Conservation (phyloP, 2,113 vertebrate species). For the Lophotis ruficrista region DNA sequence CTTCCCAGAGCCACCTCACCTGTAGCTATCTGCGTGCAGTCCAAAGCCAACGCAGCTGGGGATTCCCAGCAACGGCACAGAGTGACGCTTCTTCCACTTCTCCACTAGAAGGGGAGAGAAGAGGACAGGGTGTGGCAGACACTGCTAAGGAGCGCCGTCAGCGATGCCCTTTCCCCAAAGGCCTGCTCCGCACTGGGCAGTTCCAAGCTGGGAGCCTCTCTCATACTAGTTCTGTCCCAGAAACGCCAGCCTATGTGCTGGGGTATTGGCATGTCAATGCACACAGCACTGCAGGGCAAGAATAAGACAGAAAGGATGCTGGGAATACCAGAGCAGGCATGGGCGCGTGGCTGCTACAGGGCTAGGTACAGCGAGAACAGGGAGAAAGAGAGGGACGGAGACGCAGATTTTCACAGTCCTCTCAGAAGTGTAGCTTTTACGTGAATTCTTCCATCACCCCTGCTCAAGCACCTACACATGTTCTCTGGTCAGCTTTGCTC, state of each 20-base stretch:
- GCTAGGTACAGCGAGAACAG: background rate
- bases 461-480: background rate
- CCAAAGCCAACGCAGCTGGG: constrained; percentile 89
- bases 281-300: background rate
- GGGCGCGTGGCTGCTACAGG: background rate
- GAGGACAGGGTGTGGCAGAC: background rate
- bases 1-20: constrained; percentile 69
- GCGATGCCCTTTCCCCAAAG: background rate
- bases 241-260: background rate
- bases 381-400: background rate
- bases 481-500: background rate
- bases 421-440: background rate
- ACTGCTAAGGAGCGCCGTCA: background rate
- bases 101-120: constrained; percentile 78
- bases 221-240: background rate
- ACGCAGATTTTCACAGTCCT: background rate
- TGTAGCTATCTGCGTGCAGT: constrained; percentile 82
- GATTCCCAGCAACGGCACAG: constrained; percentile 83
- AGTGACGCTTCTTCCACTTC: constrained; percentile 87
- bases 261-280: background rate
- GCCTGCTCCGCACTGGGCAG: background rate
- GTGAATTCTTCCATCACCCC: background rate
- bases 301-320: background rate
- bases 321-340: background rate
- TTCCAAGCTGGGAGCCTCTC: background rate